Evolutionary conservation across 2,888 invertebrate species (phyloP).

Genomic region (Agonum fuliginosum): DNA sequence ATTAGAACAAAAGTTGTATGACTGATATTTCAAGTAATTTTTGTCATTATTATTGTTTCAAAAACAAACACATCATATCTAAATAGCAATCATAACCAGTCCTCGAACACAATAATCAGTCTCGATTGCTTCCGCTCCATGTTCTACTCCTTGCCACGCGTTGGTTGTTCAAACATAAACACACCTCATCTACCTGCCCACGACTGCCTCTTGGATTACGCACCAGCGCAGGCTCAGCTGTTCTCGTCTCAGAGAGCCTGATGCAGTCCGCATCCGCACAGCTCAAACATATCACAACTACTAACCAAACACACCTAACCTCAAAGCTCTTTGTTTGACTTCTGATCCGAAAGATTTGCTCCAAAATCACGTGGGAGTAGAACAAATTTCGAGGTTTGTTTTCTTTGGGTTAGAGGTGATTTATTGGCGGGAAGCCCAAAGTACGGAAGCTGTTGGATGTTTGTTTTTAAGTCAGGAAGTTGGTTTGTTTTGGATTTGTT

Average conservation of each 20-base stretch:
- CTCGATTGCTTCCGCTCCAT: neutral
- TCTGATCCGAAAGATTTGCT: neutral
- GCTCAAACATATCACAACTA: constrained; percentile 52
- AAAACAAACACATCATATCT: too few relatives aligned
- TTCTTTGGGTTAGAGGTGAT: neutral
- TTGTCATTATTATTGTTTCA: too few relatives aligned
- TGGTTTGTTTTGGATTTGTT: too few relatives aligned
- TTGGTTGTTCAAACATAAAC: constrained; percentile 44
- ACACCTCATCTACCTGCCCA: constrained; percentile 13
- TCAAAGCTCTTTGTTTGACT: constrained; percentile 35
- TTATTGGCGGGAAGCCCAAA: neutral
- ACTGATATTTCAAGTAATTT: too few relatives aligned
- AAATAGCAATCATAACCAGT: too few relatives aligned
- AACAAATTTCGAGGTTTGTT: neutral
- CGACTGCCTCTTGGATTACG: constrained; percentile 48
- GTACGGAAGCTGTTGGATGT: neutral
- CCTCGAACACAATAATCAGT: too few relatives aligned
- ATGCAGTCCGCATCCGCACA: constrained; percentile 15
- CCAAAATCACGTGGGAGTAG: neutral
- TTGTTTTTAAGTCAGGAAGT: neutral
- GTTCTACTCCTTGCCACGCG: constrained; percentile 43
- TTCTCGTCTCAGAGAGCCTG: neutral
- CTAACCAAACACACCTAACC: constrained; percentile 47
- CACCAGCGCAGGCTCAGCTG: constrained; percentile 5
- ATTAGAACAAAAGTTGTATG: too few relatives aligned